These are phyloP conservation scores for Phodopus roborovskii DNA, from an alignment of 2,113 vertebrate species.

Conservation along the genomic window DNA sequence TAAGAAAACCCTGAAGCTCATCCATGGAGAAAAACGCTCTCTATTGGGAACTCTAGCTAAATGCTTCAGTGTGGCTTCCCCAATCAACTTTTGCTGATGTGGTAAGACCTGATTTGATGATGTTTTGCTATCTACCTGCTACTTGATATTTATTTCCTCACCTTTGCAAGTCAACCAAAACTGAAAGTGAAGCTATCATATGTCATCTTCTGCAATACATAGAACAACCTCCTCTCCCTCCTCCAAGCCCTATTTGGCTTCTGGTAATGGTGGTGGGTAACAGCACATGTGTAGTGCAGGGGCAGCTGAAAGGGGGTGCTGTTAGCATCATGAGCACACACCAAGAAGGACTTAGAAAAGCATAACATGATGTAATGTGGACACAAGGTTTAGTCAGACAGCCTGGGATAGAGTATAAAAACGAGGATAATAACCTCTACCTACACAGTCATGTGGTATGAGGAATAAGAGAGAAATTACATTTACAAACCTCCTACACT, in stretches of 20 bases:
- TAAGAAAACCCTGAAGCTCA: background rate
- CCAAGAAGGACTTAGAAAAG: background rate
- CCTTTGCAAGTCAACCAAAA: background rate
- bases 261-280: background rate
- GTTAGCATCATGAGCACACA: background rate
- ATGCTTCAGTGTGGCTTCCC: background rate
- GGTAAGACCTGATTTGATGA: background rate
- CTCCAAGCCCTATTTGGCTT: background rate
- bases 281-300: background rate
- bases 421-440: background rate
- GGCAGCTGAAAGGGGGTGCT: background rate
- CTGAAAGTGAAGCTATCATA: background rate
- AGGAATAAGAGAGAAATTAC: background rate
- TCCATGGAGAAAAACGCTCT: background rate
- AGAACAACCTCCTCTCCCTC: too few relatives aligned
- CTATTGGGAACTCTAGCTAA: background rate
- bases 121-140: background rate
- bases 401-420: background rate
- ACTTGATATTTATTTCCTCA: background rate
- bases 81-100: background rate
- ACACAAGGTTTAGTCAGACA: background rate
- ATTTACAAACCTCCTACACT: background rate
- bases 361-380: background rate
- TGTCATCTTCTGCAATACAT: background rate
- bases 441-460: constrained; percentile 26